A percentile compares a stretch with the other conserved stretches of the same genome.
Conservation (phyloP, 2,888 invertebrate genomes). For the Coenonympha glycerion region DNA sequence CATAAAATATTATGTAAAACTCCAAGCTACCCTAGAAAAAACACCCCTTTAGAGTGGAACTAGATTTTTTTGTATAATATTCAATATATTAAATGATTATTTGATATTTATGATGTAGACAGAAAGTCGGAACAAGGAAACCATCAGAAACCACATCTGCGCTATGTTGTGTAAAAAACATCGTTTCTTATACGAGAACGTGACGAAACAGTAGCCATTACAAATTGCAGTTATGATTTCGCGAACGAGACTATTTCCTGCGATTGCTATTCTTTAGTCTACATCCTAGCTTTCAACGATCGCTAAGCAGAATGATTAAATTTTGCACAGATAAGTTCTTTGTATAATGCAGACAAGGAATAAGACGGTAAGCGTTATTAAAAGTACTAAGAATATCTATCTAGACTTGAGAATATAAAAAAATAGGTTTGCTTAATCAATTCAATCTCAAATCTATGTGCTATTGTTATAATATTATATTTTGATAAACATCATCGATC, state of each 20-base stretch:
- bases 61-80: too few species aligned
- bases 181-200: constrained; percentile 4
- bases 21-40: too few species aligned
- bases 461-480: not conserved
- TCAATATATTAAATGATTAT: too few species aligned
- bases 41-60: too few species aligned
- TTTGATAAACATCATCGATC: not conserved
- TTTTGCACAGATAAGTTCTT: too few species aligned
- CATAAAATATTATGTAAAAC: too few species aligned
- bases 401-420: too few species aligned
- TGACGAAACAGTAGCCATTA: not conserved
- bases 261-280: not conserved
- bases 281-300: not conserved
- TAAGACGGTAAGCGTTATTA: too few species aligned
- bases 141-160: not conserved
- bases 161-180: not conserved
- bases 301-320: too few species aligned
- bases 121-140: not conserved
- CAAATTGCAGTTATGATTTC: constrained; percentile 5
- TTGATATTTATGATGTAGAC: too few species aligned
- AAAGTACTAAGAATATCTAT: too few species aligned
- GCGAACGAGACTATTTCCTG: not conserved
- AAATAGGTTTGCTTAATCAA: not conserved
- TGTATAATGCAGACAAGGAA: too few species aligned
- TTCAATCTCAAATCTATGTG: not conserved